Evolutionary conservation across 2,888 invertebrate genomes (phyloP).

Genomic region (Habroteleia sp.): DNA sequence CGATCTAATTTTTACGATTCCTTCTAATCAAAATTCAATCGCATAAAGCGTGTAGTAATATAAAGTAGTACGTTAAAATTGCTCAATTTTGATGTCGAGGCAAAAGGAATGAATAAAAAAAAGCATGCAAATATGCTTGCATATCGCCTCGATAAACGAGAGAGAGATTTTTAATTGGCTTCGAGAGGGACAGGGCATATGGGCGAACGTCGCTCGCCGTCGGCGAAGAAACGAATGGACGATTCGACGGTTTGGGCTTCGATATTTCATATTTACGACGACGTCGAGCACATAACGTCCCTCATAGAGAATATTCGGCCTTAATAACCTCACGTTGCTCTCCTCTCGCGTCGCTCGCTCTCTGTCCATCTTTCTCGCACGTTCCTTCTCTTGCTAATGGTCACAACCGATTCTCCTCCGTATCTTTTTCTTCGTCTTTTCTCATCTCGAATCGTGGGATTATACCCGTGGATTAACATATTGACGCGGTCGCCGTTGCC

Average conservation of each 20-base stretch:
- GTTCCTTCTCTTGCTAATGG: conserved; percentile 60
- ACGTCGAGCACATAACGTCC: conserved; percentile 72
- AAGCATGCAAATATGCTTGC: conserved; percentile 46
- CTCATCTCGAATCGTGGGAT: conserved; percentile 69
- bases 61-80: conserved; percentile 35
- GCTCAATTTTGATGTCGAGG: conserved; percentile 39
- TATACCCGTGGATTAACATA: conserved; percentile 80
- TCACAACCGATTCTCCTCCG: conserved; percentile 44
- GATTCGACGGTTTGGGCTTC: conserved; percentile 71
- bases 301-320: conserved; percentile 70
- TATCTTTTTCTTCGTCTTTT: conserved; percentile 60
- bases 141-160: conserved; percentile 71
- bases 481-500: conserved; percentile 74
- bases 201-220: conserved; percentile 59
- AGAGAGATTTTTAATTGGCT: conserved; percentile 70
- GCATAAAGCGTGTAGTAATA: conserved; percentile 12
- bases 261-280: conserved; percentile 81
- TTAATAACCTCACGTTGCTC: conserved; percentile 74
- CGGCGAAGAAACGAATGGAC: conserved; percentile 61
- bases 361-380: conserved; percentile 60
- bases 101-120: conserved; percentile 19
- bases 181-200: conserved; percentile 53
- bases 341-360: conserved; percentile 25
- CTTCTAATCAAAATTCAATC: conserved; percentile 18
- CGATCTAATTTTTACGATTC: conserved; percentile 12